phyloP scores from a whole-genome alignment of 2,888 invertebrate species.

The Syritta pipiens region DNA sequence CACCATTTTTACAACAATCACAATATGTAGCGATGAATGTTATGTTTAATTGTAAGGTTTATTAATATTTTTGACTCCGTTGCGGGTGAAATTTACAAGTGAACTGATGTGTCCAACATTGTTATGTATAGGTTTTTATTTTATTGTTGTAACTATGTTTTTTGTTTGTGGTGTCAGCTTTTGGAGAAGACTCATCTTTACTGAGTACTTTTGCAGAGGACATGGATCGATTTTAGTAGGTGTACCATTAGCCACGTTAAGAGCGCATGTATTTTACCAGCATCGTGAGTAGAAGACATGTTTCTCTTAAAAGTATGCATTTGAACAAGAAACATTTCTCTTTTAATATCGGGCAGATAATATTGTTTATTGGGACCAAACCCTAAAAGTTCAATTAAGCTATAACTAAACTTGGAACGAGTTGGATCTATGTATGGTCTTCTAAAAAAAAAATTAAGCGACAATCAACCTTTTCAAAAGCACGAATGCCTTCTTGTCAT shows the following conservation, averaged over 20 bases:
- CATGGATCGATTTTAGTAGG: slow-evolving; percentile 45
- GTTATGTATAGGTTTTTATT: neutral
- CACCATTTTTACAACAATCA: too few species aligned
- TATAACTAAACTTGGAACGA: slow-evolving; percentile 8
- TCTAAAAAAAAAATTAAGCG: neutral
- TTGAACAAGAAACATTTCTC: slow-evolving; percentile 6
- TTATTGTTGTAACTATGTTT: slow-evolving; percentile 21
- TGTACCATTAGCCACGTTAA: slow-evolving; percentile 13
- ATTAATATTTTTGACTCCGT: neutral
- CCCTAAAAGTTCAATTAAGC: slow-evolving; percentile 28
- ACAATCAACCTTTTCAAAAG: neutral
- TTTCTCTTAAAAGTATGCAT: slow-evolving; percentile 7
- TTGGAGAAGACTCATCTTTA: neutral
- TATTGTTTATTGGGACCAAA: slow-evolving; percentile 43
- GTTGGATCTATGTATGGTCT: slow-evolving; percentile 4
- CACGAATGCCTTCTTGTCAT: neutral
- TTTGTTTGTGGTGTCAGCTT: slow-evolving; percentile 1
- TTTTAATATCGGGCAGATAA: slow-evolving; percentile 2
- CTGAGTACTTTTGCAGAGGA: neutral
- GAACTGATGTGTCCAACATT: slow-evolving; percentile 23
- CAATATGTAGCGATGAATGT: too few species aligned
- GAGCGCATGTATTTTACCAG: slow-evolving; percentile 31
- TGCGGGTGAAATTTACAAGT: slow-evolving; percentile 8
- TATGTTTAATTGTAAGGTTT: too few species aligned
- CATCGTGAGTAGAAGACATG: neutral